phyloP scores from a whole-genome alignment of 2,888 invertebrate genomes.

The Zygaena filipendulae region DNA sequence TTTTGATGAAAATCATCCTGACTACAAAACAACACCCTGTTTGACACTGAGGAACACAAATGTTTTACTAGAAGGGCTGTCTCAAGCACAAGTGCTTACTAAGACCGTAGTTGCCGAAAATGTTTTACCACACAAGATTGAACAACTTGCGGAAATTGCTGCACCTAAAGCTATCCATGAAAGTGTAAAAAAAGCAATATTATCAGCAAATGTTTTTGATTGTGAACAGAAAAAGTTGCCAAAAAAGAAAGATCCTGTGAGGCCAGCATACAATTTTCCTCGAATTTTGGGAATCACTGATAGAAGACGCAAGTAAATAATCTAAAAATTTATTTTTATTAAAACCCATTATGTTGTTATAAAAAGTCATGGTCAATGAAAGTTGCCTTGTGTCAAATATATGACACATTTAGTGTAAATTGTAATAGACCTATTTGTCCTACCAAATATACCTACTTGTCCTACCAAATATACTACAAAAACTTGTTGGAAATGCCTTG shows the following conservation, averaged over 20 bases:
- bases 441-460: no score
- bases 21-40: constrained; percentile 73
- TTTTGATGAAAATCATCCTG: constrained; percentile 71
- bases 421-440: no score
- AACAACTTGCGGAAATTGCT: constrained; percentile 57
- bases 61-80: constrained; percentile 76
- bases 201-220: constrained; percentile 78
- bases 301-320: constrained; percentile 73
- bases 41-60: constrained; percentile 69
- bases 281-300: constrained; percentile 81
- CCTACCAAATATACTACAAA: no score
- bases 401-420: no score
- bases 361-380: no score
- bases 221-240: constrained; percentile 82
- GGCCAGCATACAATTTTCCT: constrained; percentile 78
- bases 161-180: constrained; percentile 63
- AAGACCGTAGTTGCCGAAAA: constrained; percentile 76
- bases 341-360: not conserved
- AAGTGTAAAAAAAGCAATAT: constrained; percentile 71
- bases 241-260: constrained; percentile 73
- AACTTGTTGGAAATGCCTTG: no score
- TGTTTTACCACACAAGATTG: constrained; percentile 70
- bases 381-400: no score
- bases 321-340: constrained; percentile 2
- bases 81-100: constrained; percentile 84